phyloP scores from a whole-genome alignment of 2,113 vertebrate species.

The Morphnarchus princeps region DNA sequence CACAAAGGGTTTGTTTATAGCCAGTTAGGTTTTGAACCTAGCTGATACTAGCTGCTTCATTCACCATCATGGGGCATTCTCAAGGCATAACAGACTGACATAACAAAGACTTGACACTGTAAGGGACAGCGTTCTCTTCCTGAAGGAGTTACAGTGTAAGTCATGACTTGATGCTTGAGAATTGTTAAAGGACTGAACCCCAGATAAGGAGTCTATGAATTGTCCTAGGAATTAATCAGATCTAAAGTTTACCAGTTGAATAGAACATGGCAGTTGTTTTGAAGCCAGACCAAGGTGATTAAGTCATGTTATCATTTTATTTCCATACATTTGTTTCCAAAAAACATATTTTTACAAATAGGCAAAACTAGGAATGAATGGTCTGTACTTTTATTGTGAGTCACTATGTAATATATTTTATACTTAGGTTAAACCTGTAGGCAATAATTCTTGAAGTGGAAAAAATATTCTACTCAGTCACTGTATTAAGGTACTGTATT shows the following conservation, averaged over 20 bases:
- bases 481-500: background rate
- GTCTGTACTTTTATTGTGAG: background rate
- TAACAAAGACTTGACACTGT: background rate
- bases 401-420: background rate
- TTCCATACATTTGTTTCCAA: background rate
- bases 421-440: background rate
- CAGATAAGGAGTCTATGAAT: background rate
- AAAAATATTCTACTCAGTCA: background rate
- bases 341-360: background rate
- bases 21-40: background rate
- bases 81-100: background rate
- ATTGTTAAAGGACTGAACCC: background rate
- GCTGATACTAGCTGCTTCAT: background rate
- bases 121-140: background rate
- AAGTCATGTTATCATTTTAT: background rate
- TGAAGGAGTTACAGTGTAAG: rapidly evolving
- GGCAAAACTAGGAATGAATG: background rate
- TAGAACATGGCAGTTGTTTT: background rate
- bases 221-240: background rate
- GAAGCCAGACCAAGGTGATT: background rate
- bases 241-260: background rate
- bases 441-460: background rate
- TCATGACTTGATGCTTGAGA: background rate
- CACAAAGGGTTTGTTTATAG: background rate
- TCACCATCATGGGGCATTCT: background rate